phyloP scores from a whole-genome alignment of 2,888 invertebrate species.

The Erpobdella octoculata region DNA sequence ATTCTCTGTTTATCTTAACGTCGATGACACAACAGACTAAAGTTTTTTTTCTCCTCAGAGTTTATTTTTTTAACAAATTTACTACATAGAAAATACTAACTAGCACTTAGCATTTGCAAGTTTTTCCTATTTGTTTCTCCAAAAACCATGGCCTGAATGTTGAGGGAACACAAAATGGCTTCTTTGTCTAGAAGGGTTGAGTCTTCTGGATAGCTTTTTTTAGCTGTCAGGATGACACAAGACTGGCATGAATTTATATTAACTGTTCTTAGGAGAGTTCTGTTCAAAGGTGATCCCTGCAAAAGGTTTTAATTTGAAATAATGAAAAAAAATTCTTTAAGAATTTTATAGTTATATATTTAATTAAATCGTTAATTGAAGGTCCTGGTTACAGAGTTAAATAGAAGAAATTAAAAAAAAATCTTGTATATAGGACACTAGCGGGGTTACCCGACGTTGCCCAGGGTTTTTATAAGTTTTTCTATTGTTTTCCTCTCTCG shows the following conservation, averaged over 20 bases:
- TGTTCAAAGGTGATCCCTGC: conserved; percentile 91
- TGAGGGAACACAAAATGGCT: conserved; percentile 95
- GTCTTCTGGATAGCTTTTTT: conserved; percentile 63
- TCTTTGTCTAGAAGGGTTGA: conserved; percentile 58
- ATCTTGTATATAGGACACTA: no score
- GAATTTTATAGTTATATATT: no score
- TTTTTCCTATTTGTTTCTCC: conserved; percentile 39
- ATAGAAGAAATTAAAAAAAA: no score
- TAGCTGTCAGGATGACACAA: conserved; percentile 99
- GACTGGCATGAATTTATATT: conserved; percentile 99
- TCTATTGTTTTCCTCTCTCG: no score
- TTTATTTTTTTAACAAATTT: background rate
- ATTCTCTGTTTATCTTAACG: no score
- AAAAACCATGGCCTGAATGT: conserved; percentile 75
- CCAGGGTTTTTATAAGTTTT: no score
- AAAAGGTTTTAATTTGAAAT: no score
- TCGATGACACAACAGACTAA: no score
- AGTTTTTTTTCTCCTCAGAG: background rate
- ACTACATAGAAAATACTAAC: background rate
- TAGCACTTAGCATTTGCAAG: background rate
- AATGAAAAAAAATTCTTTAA: no score
- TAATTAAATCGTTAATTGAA: no score
- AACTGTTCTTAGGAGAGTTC: conserved; percentile 95
- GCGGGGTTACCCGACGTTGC: no score
- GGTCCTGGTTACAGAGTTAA: no score